Base-by-base conservation (phyloP, 1,140 invertebrate species). In the Philopotamus ludificatus region DNA sequence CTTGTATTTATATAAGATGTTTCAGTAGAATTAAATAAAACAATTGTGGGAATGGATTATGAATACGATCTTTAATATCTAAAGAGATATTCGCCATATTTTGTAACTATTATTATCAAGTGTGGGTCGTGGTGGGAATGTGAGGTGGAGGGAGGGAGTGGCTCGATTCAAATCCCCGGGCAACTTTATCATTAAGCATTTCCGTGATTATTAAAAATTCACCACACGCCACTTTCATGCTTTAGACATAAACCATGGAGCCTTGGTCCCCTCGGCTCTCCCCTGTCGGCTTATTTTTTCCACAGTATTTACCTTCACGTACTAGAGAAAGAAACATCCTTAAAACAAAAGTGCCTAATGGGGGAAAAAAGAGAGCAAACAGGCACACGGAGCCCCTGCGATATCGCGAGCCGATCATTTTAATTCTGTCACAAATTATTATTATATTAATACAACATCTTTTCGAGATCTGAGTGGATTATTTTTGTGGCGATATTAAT, bases 121-220 rank as follows among this genome's bases (percentile, higher is more conserved):
- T n/a, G n/a, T n/a, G n/a, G n/a, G n/a, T n/a, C 34, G n/a, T 39
- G n/a, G n/a, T n/a, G n/a, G n/a, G n/a, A n/a, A n/a, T n/a, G 25
- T 3, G 23, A 58, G 54, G 54, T 16, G 54, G 34, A 57, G 23
- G 42, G 42, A 22, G 47, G 39, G 57, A 42, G 57, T 42, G 41
- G 53, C 28, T 4, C 15, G 7, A 16, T 12, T 47, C 22, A 53
- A 26, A 34, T 62, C 60, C 45, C 60, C 39, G 28, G 25, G 25
- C 45, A 67, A 67, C 68, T 70, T 70, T 63, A 67, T 67, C 68
- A 70, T 70, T 70, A 70, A 65, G 65, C 68, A 65, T 70, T 67
- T 66, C 55, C 45, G 61, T 65, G 65, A 66, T 67, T 67, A 70
- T 70, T 70, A 70, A 70, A 70, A 64, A 70, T 70, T 67, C 68